Evolutionary conservation across 2,797 vertebrate species (phyloP), one percentile per base, ranked within the genome.

Genomic region (Chaetodon trifasciatus): DNA sequence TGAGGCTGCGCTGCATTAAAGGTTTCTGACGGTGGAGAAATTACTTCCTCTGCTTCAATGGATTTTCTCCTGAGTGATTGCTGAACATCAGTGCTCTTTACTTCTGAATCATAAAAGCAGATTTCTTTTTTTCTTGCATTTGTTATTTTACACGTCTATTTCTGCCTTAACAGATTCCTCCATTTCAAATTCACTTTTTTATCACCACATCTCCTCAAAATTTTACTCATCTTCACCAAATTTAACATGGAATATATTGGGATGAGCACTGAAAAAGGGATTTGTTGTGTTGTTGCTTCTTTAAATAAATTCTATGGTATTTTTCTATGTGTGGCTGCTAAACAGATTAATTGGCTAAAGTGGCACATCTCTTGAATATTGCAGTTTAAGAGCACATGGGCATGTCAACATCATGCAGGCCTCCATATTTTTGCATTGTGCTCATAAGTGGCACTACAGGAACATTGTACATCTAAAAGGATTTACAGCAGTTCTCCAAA

Each of bases 41-140:
- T 74, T 21, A 56, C 39, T 32, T 70, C 21, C 32, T 78, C 57
- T 47, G 69, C 65, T 57, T 79, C 7, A 40, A 0, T 70, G 56
- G n/a, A 28, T 70, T 58, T 62, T 65, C 56, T 71, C 35, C 16
- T 67, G 40, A 71, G 23, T 23, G 35, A 76, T 39, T 72, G 52
- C 70, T 73, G 60, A 73, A 74, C 42, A 44, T 10, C 8, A 17
- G 24, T 12, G 37, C 39, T 32, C 28, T 32, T 32, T 32, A 32
- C 39, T 40, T 11, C 44, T 46, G 19, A 8, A 13, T 17, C 44
- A 35, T 15, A 28, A 28, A 9, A 64, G 5, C 9, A 19, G 15
- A 7, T 37, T 8, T 15, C 1, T 15, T 40, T 65, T 39, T 53
- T 19, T 46, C 35, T 11, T 10, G 2, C 0, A 9, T 67, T 39